Percentiles rank a stretch among this genome's conserved stretches.
Conservation (phyloP, 2,797 vertebrate species). For the Karalla daura region DNA sequence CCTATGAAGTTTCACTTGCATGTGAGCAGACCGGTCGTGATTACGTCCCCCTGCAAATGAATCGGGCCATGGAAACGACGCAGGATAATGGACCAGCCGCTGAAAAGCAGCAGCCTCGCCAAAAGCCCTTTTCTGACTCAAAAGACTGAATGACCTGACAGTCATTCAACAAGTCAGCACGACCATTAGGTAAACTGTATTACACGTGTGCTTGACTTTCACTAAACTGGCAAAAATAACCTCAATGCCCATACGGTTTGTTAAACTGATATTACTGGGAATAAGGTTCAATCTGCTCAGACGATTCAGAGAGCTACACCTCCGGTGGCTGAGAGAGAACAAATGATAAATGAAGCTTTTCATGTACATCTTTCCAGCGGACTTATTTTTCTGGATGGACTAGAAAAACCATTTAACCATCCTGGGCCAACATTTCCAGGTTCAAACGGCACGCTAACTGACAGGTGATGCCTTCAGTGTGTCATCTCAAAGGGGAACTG, state of each 20-base stretch:
- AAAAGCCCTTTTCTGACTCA: constrained; percentile 11
- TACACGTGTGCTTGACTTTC: not conserved
- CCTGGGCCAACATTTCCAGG: not conserved
- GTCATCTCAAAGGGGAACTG: not conserved
- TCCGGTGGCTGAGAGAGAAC: not conserved
- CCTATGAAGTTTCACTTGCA: not conserved
- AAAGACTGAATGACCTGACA: constrained; percentile 19
- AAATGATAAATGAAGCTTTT: too few species aligned
- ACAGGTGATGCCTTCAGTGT: not conserved
- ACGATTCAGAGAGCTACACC: not conserved
- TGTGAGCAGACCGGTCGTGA: not conserved
- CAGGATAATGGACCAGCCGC: constrained; percentile 52
- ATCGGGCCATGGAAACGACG: constrained; percentile 9
- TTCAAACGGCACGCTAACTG: not conserved
- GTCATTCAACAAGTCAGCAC: constrained; percentile 28
- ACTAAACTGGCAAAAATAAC: not conserved
- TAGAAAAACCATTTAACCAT: not conserved
- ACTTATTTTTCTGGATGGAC: too few species aligned
- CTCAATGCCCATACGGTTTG: too few species aligned
- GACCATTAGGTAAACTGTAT: constrained; percentile 1
- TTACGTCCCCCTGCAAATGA: constrained; percentile 30
- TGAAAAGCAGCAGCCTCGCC: constrained; percentile 19
- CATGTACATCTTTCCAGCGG: not conserved
- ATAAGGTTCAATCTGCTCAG: too few species aligned
- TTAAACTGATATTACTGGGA: too few species aligned